phyloP scores from a whole-genome alignment of 2,113 vertebrate species.

The Lampris megalopsis region DNA sequence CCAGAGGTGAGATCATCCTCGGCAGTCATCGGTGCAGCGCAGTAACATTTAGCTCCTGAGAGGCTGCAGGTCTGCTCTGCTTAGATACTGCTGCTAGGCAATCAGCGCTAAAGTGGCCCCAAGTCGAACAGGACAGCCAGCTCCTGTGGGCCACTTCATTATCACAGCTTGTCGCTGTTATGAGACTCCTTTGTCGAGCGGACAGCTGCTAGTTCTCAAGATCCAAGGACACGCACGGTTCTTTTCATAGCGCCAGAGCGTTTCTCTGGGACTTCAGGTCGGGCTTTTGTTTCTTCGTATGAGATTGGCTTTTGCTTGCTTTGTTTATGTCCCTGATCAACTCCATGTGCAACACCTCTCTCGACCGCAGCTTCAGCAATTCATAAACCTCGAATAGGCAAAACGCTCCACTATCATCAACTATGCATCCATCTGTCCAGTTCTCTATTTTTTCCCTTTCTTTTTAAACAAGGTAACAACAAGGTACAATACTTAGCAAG shows the following conservation, averaged over 20 bases:
- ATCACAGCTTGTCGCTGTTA: slow-evolving; percentile 27
- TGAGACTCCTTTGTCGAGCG: slow-evolving; percentile 26
- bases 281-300: too few relatives aligned
- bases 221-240: background rate
- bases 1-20: slow-evolving; percentile 50
- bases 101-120: slow-evolving; percentile 32
- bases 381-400: too few relatives aligned
- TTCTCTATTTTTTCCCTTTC: background rate
- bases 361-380: too few relatives aligned
- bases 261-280: background rate
- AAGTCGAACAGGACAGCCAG: slow-evolving; percentile 24
- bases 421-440: background rate
- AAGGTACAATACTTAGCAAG: background rate
- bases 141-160: slow-evolving; percentile 28
- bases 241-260: background rate
- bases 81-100: slow-evolving; percentile 73
- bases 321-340: background rate
- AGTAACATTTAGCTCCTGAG: slow-evolving; percentile 49
- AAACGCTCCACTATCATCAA: too few relatives aligned
- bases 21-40: slow-evolving; percentile 37
- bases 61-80: slow-evolving; percentile 60
- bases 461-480: background rate
- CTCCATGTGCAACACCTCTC: too few relatives aligned
- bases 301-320: too few relatives aligned
- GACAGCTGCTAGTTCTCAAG: slow-evolving; percentile 34